These are phyloP conservation scores for Mayetiola destructor DNA, from an alignment of 2,888 invertebrate species.

Conservation along the genomic window DNA sequence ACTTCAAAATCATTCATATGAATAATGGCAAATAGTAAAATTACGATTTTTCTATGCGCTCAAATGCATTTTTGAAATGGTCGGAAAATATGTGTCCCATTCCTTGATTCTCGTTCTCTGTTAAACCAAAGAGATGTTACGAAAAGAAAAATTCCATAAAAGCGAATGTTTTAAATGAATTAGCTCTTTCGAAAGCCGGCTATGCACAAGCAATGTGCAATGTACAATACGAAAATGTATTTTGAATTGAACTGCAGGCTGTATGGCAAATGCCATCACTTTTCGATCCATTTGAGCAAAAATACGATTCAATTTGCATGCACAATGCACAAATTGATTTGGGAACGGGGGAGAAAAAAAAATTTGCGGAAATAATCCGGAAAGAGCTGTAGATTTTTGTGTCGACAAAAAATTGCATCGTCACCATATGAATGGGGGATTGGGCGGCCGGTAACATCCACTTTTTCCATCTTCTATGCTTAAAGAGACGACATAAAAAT, in stretches of 20 bases:
- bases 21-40: too few relatives aligned
- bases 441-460: too few relatives aligned
- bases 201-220: not conserved
- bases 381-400: too few relatives aligned
- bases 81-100: too few relatives aligned
- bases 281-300: slow-evolving; percentile 8
- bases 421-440: not conserved
- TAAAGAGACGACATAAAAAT: not conserved
- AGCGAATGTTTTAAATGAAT: slow-evolving; percentile 10
- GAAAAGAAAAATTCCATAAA: too few relatives aligned
- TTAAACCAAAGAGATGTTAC: too few relatives aligned
- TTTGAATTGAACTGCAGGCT: too few relatives aligned
- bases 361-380: too few relatives aligned
- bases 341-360: too few relatives aligned
- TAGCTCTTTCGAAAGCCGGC: not conserved
- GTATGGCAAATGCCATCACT: not conserved
- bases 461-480: not conserved
- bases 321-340: slow-evolving; percentile 1
- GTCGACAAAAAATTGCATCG: slow-evolving; percentile 4
- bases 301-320: slow-evolving; percentile 7
- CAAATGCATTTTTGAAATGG: slow-evolving; percentile 2
- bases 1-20: too few relatives aligned
- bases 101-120: too few relatives aligned
- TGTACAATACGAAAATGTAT: not conserved
- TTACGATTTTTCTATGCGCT: slow-evolving; percentile 6